Evolutionary conservation across 2,113 vertebrate genomes (phyloP), one percentile per base, ranked within the genome.

Genomic region (Labeo catla): DNA sequence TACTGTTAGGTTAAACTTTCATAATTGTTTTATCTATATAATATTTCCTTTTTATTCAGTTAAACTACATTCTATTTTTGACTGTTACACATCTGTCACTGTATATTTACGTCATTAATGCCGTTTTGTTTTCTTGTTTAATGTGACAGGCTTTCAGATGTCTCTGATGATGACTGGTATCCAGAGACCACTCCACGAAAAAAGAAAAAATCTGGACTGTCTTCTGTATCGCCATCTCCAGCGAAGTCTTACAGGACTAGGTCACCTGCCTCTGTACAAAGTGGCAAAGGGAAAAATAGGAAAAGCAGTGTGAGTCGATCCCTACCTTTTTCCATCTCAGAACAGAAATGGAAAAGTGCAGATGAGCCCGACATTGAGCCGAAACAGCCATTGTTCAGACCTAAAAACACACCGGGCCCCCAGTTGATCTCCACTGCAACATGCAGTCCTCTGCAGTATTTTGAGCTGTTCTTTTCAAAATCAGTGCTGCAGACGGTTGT

Each of bases 361-460:
- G 76, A 77, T 54, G 23, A 77, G 49, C 76, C 76, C 19, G 76
- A 77, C 19, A 19, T 52, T 19, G 76, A 77, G 15, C 49, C 50
- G 15, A 2, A 1, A 34, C 47, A 77, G 28, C 76, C 50, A 34
- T 0, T 19, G 2, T 77, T 77, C 15, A 77, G 7, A 77, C 76
- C 76, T 16, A 52, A 9, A 13, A 15, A 19, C 4, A 54, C 23
- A 0, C 74, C 74, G 8, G 74, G 74, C 3, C 23, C 8, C 36
- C 70, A 87, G 84, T 63, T 88, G 50, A 34, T 88, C 19, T 66
- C 79, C 21, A 45, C 15, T 28, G 28, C 73, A 15, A 57, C 59
- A 36, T 86, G n/a, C 54, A 90, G 81, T 80, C 79, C 79, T 77
- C 50, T 77, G 28, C 15, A 84, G 76, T 76, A 5, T 34, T 77